Conservation (phyloP, 2,797 vertebrate species). For the Florisuga fusca region DNA sequence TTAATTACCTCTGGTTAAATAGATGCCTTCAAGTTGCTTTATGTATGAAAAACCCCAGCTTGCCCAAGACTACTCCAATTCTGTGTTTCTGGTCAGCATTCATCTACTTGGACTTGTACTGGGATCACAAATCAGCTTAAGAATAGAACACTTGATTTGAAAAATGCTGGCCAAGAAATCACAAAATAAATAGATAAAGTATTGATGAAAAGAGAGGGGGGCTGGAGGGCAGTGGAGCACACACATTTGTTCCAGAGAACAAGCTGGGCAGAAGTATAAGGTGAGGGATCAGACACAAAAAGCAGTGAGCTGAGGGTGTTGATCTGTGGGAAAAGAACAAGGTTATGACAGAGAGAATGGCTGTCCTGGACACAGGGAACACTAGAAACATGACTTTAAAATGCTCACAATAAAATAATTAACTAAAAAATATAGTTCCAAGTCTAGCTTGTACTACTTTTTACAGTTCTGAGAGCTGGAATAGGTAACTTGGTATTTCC, state of each 20-base stretch:
- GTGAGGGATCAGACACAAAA: not conserved
- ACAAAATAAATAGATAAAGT: not conserved
- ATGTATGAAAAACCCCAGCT: not conserved
- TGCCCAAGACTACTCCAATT: not conserved
- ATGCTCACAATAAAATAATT: not conserved
- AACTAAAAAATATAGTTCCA: not conserved
- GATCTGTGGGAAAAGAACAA: not conserved
- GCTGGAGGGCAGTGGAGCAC: not conserved
- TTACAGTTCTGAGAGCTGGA: not conserved
- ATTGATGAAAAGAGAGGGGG: not conserved
- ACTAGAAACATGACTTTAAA: not conserved
- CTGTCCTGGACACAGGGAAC: not conserved
- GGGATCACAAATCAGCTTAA: not conserved
- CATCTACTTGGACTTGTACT: not conserved
- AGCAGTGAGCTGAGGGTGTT: not conserved
- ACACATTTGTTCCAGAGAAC: not conserved
- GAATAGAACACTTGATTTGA: not conserved
- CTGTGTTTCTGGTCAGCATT: not conserved
- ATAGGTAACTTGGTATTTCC: not conserved
- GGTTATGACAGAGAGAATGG: not conserved
- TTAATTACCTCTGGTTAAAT: not conserved
- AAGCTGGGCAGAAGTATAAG: not conserved
- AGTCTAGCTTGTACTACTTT: not conserved
- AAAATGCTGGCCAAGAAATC: not conserved
- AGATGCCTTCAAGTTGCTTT: not conserved